Base-by-base conservation (phyloP, 2,888 invertebrate species). In the Fragum sueziense region DNA sequence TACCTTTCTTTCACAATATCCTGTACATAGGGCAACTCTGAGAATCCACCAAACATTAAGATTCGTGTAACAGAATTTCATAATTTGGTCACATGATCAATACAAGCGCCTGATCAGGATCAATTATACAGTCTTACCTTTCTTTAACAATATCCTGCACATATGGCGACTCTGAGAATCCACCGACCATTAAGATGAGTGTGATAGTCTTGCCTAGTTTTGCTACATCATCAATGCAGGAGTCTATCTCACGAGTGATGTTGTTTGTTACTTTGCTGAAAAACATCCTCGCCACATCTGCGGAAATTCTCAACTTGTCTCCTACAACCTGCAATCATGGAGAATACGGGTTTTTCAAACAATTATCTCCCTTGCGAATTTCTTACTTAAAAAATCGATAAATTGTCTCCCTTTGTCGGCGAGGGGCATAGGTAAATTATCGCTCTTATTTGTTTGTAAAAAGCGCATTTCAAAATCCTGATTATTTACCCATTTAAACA, bases 21-120 rank as follows among this genome's bases (percentile, higher is more conserved):
- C 62, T 82, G 85, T 25, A 84, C 76, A 51, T 65, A 82, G 0
- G 77, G 54, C 20, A 80, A 79, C 73, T 84, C 84, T 0, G 84
- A 82, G 41, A 84, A 84, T 17, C 84, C 84, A 22, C 84, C 84
- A 11, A 84, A 81, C 77, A 84, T 78, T 54, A 84, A 57, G n/a
- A 84, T 82, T 17, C 79, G 59, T n/a, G 70, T 61, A 0, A 84
- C 54, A 27, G 54, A 70, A 54, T 74, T 51, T 17, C 69, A 51
- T 20, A 51, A 61, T n/a, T 67, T 72, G 14, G 70, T 59, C 14
- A 75, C 57, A 20, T 77, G 59, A 3, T 82, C 31, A 14, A 84
- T 80, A 2, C 70, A 47, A 33, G 70, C 76, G 20, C 41, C 65
- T 59, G n/a, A n/a, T n/a, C n/a, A n/a, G n/a, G n/a, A n/a, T n/a